Base-by-base conservation (phyloP, 2,113 vertebrate species). In the Labeo rohita region DNA sequence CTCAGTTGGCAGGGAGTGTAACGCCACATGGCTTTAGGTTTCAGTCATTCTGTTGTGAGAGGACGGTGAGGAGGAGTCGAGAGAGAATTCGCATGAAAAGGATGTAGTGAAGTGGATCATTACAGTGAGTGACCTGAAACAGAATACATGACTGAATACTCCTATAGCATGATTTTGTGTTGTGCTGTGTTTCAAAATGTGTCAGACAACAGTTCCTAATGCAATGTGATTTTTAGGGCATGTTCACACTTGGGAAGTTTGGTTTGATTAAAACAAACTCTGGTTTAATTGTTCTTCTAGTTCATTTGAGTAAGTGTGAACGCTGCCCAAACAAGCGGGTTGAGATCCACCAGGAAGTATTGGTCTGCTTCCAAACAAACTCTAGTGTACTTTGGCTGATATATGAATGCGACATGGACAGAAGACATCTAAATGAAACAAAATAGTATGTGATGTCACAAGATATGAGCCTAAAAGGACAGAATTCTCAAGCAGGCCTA, bases 1-100 rank as follows among this genome's bases (percentile, higher is more conserved):
- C 8, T 49, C 12, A 52, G 16, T 83, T 68, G 63, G 80, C 65
- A 54, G 28, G 10, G 11, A 70, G 49, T 54, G 45, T 66, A 72
- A 70, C 72, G 63, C 65, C 80, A 81, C 79, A 83, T 70, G 80
- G 80, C 63, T 70, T 70, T 68, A 36, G 80, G 47, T 52, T 50
- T 52, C 12, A 21, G 16, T 54, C 65, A 70, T 70, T 70, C 28
- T 83, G 80, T 68, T 83, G 63, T 83, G 16, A 70, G 49, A 28
- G 45, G 65, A 66, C 16, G 18, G 56, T 52, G 80, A 50, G n/a
- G 59, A 66, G 79, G 3, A 47, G 43, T 8, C 10, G 7, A 66
- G 49, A 10, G 47, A 21, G 65, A 66, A 70, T 68, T 47, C 4
- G 7, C 80, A 34, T 52, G 13, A 77, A 68, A 72, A 72, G 39